A percentile compares a stretch with the other conserved stretches of the same genome.
Conservation (phyloP, 2,797 vertebrate genomes). For the Oreonectes daqikongensis region DNA sequence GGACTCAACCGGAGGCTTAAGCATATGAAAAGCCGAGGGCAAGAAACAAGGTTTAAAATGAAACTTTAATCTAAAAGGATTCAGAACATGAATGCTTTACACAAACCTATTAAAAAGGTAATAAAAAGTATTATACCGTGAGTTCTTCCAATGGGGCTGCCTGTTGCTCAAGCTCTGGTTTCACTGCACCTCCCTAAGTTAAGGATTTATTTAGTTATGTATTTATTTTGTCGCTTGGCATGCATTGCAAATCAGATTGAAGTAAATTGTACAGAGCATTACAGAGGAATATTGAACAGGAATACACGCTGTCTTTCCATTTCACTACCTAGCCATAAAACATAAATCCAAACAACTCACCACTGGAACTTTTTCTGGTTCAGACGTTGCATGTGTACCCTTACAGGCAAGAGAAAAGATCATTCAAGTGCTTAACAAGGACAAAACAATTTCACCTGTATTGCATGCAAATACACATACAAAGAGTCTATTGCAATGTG, state of each 20-base stretch:
- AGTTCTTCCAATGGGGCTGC: constrained; percentile 7
- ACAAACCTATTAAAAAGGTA: not conserved
- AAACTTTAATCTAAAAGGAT: constrained; percentile 40
- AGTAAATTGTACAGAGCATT: too few species aligned
- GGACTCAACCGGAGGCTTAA: constrained; percentile 25
- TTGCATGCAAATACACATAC: constrained; percentile 32
- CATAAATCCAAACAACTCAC: constrained; percentile 46
- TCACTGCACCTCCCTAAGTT: constrained; percentile 18
- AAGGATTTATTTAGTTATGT: constrained; percentile 10
- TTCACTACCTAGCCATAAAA: not conserved
- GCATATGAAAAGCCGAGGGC: constrained; percentile 25
- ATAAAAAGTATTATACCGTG: constrained; percentile 30
- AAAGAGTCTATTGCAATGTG: not conserved
- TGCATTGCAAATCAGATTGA: not conserved
- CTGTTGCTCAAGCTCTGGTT: constrained; percentile 14
- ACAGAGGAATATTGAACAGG: too few species aligned
- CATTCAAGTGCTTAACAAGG: not conserved
- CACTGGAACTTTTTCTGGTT: constrained; percentile 38
- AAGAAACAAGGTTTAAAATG: constrained; percentile 15
- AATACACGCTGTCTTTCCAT: too few species aligned
- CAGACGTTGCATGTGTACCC: constrained; percentile 53
- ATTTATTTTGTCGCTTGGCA: not conserved
- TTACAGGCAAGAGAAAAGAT: constrained; percentile 29
- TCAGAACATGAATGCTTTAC: constrained; percentile 12
- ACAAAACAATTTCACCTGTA: not conserved